Percentiles rank a stretch among this genome's conserved stretches.
These are phyloP conservation scores for Galagoides demidoff DNA, from an alignment of 2,797 vertebrate species.

Conservation along the genomic window DNA sequence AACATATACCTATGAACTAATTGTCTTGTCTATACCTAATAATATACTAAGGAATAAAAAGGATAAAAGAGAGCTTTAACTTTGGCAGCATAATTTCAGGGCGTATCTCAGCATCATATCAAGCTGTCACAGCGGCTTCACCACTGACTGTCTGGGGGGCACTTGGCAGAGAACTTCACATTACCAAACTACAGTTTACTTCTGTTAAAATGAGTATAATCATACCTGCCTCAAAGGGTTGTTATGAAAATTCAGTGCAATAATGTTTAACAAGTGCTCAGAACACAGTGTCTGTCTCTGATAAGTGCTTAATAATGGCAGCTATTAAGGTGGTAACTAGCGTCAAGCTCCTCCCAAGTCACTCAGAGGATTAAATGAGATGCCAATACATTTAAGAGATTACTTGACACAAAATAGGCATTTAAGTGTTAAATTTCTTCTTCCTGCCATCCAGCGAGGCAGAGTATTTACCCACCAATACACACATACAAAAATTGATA, in stretches of 20 bases:
- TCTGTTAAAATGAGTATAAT: neutral
- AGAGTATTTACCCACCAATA: neutral
- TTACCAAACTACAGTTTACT: neutral
- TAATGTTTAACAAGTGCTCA: neutral
- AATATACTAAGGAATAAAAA: neutral
- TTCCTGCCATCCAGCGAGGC: neutral
- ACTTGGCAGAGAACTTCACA: neutral
- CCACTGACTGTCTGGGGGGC: neutral
- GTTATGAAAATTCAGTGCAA: neutral
- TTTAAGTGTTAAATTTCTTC: neutral
- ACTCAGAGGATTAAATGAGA: neutral
- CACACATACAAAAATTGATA: neutral
- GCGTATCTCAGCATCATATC: neutral
- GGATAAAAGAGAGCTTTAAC: neutral
- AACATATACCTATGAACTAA: neutral
- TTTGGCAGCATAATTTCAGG: slow-evolving; percentile 7
- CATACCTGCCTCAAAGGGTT: neutral
- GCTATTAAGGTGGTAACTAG: neutral
- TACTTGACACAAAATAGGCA: neutral
- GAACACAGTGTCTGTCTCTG: neutral
- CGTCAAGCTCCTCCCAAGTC: neutral
- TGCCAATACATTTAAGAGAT: neutral
- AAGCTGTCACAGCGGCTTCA: neutral
- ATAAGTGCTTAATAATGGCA: neutral
- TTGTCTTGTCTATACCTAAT: neutral